Conservation (phyloP, 2,888 invertebrate genomes). For the Eupithecia dodoneata region DNA sequence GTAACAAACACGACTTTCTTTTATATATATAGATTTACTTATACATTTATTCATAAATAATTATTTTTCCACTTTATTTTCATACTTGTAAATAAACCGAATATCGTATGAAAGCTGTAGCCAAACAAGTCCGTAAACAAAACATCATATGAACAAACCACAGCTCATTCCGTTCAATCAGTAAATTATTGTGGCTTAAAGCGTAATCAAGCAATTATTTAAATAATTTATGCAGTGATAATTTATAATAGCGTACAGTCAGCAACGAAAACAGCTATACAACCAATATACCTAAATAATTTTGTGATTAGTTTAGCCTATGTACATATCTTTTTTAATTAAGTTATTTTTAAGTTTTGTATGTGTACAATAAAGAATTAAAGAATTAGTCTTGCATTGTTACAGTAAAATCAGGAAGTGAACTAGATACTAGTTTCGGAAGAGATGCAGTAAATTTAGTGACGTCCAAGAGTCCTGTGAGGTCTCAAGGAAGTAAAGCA, state of each 20-base stretch:
- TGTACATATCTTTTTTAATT: no score
- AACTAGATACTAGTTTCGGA: background rate
- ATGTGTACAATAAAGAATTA: no score
- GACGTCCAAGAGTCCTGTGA: no score
- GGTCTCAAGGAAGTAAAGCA: no score
- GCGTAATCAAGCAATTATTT: slow-evolving; percentile 1
- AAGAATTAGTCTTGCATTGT: no score
- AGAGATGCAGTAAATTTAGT: background rate
- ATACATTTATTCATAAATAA: background rate
- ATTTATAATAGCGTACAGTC: background rate
- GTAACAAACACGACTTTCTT: no score
- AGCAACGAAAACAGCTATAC: background rate
- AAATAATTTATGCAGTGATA: slow-evolving; percentile 1
- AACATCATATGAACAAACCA: background rate
- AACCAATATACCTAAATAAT: background rate
- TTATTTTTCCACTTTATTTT: background rate
- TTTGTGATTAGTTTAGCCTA: no score
- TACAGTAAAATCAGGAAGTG: background rate
- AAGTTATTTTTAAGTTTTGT: no score
- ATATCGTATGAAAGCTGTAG: background rate
- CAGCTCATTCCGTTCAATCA: background rate
- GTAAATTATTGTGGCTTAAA: background rate
- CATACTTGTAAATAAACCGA: background rate
- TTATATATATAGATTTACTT: no score
- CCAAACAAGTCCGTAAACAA: background rate